Evolutionary conservation across 2,797 vertebrate genomes (phyloP), one percentile per base, ranked within the genome.

Genomic region (Melanotaenia nigrans): DNA sequence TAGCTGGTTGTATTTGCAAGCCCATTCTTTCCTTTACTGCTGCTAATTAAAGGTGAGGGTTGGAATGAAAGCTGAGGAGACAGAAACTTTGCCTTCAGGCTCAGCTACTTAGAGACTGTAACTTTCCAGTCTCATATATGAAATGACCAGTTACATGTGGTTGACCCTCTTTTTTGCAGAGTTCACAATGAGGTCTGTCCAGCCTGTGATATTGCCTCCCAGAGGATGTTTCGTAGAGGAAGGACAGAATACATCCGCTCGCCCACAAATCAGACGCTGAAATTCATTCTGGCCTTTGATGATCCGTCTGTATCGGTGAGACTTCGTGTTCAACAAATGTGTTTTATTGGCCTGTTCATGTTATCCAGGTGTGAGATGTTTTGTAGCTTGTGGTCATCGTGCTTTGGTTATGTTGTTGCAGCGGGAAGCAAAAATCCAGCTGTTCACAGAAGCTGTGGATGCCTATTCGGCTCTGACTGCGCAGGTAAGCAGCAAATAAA

Each of bases 181-280:
- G 94, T 95, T 61, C 95, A 96, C 76, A 87, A 71, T 0, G 94
- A 95, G 60, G 89, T 95, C 4, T 93, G 93, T 71, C 81, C 94
- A 0, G 63, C 93, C 12, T 95, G 94, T 38, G 95, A 96, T 69
- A 95, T 92, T 0, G 93, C 91, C 36, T 93, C 95, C 9, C 93
- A 95, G 83, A 87, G 95, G 76, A 92, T 93, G 92, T 96, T 96
- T 79, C 82, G 85, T 49, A 93, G 92, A 62, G 95, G 95, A 65
- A 87, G 95, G 53, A 95, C 94, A 0, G 95, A 95, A 58, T 93
- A 85, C 32, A 93, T 96, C 84, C 95, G 94, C 68, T 96, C 94
- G 2, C 93, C 95, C 5, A 93, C 95, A 14, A 93, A 84, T 65
- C 92, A 95, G 81, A 86, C 90, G 0, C 90, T 96, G 22, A 86